phyloP scores from a whole-genome alignment of 2,797 vertebrate genomes.

The Monodelphis domestica region DNA sequence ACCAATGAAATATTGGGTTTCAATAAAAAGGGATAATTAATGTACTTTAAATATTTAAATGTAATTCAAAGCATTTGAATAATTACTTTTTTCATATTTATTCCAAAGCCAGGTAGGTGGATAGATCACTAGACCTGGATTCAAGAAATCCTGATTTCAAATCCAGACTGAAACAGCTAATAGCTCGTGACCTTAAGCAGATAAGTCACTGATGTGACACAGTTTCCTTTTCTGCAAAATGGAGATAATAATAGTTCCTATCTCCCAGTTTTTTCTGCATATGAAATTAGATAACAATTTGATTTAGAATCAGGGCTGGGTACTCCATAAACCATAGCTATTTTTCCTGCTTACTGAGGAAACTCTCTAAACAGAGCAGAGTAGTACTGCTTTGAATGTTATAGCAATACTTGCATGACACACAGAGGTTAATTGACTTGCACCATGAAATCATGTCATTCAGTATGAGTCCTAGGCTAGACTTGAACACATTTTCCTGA shows the following conservation, averaged over 20 bases:
- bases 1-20: too few species aligned
- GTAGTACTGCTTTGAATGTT: background rate
- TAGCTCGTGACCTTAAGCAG: background rate
- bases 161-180: background rate
- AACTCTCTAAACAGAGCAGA: background rate
- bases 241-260: background rate
- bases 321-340: background rate
- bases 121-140: background rate
- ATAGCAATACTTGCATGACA: background rate
- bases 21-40: too few species aligned
- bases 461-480: background rate
- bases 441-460: background rate
- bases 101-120: background rate
- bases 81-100: background rate
- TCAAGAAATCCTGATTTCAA: background rate
- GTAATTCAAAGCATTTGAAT: background rate
- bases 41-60: too few species aligned
- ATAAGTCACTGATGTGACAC: background rate
- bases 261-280: background rate
- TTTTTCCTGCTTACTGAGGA: background rate
- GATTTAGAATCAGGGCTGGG: background rate
- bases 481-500: background rate
- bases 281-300: background rate
- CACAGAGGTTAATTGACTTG: background rate
- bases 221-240: background rate